A percentile compares a stretch with the other conserved stretches of the same genome.
These are phyloP conservation scores for Xylocopa sonorina DNA, from an alignment of 1,140 invertebrate species.

Conservation along the genomic window DNA sequence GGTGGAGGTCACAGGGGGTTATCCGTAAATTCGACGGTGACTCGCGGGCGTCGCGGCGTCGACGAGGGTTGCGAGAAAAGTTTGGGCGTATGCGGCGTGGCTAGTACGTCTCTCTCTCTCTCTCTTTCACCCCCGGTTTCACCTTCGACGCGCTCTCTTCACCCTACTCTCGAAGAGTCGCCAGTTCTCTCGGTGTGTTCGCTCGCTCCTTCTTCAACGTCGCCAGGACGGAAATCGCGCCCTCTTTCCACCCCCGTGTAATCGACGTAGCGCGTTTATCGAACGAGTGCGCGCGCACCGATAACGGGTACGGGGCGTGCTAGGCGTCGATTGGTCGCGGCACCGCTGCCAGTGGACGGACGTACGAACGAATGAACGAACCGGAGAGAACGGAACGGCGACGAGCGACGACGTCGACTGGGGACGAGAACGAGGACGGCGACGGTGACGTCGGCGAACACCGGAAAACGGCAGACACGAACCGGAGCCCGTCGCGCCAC, in stretches of 20 bases:
- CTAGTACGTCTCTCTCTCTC: conserved; percentile 7
- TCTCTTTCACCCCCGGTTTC: no score
- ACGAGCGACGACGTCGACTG: conserved; percentile 60
- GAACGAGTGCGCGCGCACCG: conserved; percentile 81
- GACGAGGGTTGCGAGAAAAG: conserved; percentile 38
- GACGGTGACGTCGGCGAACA: conserved; percentile 49
- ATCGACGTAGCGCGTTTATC: conserved; percentile 80
- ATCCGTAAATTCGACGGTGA: conserved; percentile 15
- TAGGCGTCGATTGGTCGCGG: conserved; percentile 67
- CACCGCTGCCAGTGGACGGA: conserved; percentile 58
- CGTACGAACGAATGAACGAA: conserved; percentile 42
- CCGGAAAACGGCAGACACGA: conserved; percentile 48
- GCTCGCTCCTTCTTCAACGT: conserved; percentile 25
- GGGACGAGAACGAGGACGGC: conserved; percentile 54
- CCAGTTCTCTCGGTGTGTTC: conserved; percentile 4
- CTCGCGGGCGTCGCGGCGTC: neutral
- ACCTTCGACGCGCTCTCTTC: conserved; percentile 35
- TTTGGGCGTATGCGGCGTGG: conserved; percentile 55
- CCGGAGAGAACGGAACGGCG: conserved; percentile 52
- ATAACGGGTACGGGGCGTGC: conserved; percentile 63
- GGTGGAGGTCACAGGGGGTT: neutral
- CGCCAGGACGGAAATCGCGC: no score
- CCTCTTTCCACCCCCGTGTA: conserved; percentile 67
- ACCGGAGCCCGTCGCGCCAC: conserved; percentile 52
- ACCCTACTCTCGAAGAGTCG: conserved; percentile 33